phyloP scores from a whole-genome alignment of 2,113 vertebrate species.

The Halcyon malimbica region DNA sequence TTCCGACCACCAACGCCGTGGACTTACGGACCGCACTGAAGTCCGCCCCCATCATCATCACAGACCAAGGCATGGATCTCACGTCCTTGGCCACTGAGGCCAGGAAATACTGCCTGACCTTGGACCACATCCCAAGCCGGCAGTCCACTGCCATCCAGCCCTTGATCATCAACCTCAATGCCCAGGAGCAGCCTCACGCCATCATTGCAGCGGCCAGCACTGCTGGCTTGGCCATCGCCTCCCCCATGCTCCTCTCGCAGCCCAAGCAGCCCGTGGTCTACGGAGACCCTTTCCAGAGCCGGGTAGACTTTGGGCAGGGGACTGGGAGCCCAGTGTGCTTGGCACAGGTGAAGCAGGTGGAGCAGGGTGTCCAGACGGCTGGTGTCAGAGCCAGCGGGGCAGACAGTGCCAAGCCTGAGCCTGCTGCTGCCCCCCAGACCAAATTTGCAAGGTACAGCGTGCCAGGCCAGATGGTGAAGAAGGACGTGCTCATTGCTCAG shows the following conservation, averaged over 20 bases:
- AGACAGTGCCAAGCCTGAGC: constrained; percentile 78
- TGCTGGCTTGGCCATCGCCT: constrained; percentile 87
- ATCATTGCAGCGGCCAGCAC: constrained; percentile 86
- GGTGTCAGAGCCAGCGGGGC: constrained; percentile 44
- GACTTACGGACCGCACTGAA: constrained; percentile 90
- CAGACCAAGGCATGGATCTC: constrained; percentile 97
- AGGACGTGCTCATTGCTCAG: constrained; percentile 87
- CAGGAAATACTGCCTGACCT: constrained; percentile 88
- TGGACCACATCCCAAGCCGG: constrained; percentile 84
- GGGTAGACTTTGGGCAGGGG: constrained; percentile 92
- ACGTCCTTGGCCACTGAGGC: constrained; percentile 92
- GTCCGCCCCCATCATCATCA: constrained; percentile 93
- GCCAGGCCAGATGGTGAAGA: constrained; percentile 89
- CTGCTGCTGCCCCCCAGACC: constrained; percentile 78
- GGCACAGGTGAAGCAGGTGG: constrained; percentile 84
- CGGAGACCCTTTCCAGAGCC: constrained; percentile 93
- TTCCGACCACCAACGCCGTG: constrained; percentile 80
- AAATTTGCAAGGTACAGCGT: constrained; percentile 91
- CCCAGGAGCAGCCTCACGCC: constrained; percentile 90
- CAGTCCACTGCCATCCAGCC: constrained; percentile 93
- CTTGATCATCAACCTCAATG: constrained; percentile 94
- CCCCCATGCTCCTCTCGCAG: constrained; percentile 88
- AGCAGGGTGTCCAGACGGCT: constrained; percentile 75
- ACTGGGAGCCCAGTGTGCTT: constrained; percentile 90
- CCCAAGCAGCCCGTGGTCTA: constrained; percentile 90